Conservation (phyloP, 2,797 vertebrate species). For the Hydrophis major region DNA sequence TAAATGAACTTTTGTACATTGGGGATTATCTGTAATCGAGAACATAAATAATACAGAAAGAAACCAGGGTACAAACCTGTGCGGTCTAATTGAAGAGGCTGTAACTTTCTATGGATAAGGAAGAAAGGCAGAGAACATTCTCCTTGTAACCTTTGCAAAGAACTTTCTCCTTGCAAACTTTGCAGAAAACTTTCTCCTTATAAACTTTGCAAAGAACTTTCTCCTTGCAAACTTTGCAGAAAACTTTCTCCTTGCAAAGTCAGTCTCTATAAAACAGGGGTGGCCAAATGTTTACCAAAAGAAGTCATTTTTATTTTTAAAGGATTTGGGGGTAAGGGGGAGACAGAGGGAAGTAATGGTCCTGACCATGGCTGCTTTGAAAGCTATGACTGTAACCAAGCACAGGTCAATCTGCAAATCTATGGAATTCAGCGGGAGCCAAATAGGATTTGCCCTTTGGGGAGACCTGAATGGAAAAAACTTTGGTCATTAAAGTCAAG, state of each 20-base stretch:
- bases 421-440: neutral
- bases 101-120: neutral
- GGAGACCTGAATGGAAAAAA: neutral
- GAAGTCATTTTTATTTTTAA: neutral
- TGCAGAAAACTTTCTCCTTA: neutral
- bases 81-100: neutral
- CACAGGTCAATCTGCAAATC: neutral
- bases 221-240: no score
- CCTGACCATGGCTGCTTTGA: neutral
- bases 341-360: neutral
- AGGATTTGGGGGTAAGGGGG: neutral
- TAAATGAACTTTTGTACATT: no score
- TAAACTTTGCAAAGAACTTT: neutral
- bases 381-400: neutral
- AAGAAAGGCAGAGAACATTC: neutral
- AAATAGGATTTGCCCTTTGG: neutral
- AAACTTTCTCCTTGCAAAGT: neutral
- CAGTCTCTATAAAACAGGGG: neutral
- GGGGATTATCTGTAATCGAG: neutral
- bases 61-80: neutral
- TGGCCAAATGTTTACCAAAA: neutral
- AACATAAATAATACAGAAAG: neutral
- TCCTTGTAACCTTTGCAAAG: neutral
- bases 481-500: neutral
- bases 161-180: neutral